A percentile compares a stretch with the other conserved stretches of the same genome.
phyloP scores from a whole-genome alignment of 2,113 vertebrate species.

The Psittacara wagleri region DNA sequence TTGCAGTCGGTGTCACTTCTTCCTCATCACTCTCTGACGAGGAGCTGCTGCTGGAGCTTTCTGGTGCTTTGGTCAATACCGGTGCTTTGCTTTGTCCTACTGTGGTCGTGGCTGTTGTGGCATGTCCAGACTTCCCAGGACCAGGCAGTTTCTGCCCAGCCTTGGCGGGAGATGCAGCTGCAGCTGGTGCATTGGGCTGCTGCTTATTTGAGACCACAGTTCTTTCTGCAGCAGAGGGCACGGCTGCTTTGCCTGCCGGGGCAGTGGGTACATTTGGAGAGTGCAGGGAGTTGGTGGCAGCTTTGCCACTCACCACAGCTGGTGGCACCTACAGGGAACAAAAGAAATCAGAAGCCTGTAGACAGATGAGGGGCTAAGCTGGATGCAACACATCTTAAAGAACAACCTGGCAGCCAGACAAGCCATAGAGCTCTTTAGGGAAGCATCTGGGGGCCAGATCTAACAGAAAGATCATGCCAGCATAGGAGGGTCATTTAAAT shows the following conservation, averaged over 20 bases:
- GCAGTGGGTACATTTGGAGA: not conserved
- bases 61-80: not conserved
- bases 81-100: conserved; percentile 26
- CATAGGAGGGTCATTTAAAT: not conserved
- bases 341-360: not conserved
- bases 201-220: conserved; percentile 9
- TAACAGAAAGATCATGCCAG: not conserved
- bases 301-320: conserved; percentile 17
- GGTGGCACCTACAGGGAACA: conserved; percentile 53
- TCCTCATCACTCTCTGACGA: conserved; percentile 68
- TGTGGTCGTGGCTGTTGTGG: not conserved
- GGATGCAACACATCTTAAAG: not conserved
- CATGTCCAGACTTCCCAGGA: conserved; percentile 13
- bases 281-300: conserved; percentile 49
- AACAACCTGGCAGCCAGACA: not conserved
- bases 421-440: not conserved
- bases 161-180: not conserved
- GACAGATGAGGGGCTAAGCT: not conserved
- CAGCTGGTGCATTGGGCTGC: not conserved
- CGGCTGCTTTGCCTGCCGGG: not conserved
- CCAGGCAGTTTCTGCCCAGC: not conserved
- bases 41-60: conserved; percentile 20
- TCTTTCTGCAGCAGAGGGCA: not conserved
- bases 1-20: not conserved
- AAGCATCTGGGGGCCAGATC: not conserved